Conservation (phyloP, 1,140 invertebrate genomes). For the Zaprionus inermis region DNA sequence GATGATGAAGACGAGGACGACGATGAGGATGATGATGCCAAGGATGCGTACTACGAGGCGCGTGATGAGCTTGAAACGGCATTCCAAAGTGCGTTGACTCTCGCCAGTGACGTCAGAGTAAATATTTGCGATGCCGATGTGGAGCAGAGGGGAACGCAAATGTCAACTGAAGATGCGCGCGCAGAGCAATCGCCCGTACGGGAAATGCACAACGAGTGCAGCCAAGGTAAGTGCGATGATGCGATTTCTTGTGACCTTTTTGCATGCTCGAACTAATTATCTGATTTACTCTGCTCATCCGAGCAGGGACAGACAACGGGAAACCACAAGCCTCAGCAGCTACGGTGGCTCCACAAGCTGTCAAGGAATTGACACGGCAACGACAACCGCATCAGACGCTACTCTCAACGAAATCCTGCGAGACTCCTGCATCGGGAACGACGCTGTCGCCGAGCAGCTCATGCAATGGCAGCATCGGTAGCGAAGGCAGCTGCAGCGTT, state of each 20-base stretch:
- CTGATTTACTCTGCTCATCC: background rate
- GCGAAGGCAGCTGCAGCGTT: slow-evolving; percentile 61
- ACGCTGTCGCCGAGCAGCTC: slow-evolving; percentile 77
- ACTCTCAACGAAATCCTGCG: slow-evolving; percentile 74
- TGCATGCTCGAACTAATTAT: background rate
- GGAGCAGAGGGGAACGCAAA: slow-evolving; percentile 9
- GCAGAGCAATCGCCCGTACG: slow-evolving; percentile 2
- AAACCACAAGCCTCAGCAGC: slow-evolving; percentile 37
- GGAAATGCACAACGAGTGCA: slow-evolving; percentile 8
- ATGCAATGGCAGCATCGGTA: slow-evolving; percentile 77
- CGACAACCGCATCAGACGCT: slow-evolving; percentile 61
- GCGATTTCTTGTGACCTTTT: background rate
- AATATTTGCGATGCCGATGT: slow-evolving; percentile 54
- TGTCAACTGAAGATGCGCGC: slow-evolving; percentile 13
- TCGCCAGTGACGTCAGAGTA: slow-evolving; percentile 67
- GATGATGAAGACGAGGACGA: slow-evolving; percentile 39
- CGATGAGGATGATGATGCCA: slow-evolving; percentile 62
- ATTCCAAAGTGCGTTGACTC: slow-evolving; percentile 67
- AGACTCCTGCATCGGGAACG: slow-evolving; percentile 41
- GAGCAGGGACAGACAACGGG: background rate
- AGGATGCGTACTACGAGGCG: slow-evolving; percentile 67
- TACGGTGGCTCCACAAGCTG: background rate
- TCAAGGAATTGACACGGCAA: background rate
- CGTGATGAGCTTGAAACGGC: slow-evolving; percentile 68
- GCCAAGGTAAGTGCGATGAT: slow-evolving; percentile 42